Evolutionary conservation across 2,797 vertebrate species (phyloP).

Genomic region (Alfaro cultratus): DNA sequence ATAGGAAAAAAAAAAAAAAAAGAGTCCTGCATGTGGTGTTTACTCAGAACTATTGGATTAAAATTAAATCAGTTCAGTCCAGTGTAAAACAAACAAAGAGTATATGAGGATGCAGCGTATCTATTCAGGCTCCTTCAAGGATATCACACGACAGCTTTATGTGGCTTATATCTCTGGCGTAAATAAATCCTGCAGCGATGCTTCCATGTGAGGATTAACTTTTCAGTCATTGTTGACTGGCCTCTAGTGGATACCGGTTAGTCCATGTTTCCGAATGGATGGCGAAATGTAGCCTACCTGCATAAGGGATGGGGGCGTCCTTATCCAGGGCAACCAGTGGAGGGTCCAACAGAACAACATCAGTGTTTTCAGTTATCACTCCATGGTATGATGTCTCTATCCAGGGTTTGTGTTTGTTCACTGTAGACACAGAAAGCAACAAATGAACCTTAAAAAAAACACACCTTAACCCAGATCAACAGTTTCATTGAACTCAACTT

Average conservation of each 20-base stretch:
- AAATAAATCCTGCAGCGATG: constrained; percentile 32
- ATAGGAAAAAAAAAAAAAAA: constrained; percentile 45
- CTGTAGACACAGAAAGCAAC: constrained; percentile 70
- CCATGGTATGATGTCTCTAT: constrained; percentile 97
- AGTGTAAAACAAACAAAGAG: constrained; percentile 18
- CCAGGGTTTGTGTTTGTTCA: constrained; percentile 99
- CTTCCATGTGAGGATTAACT: constrained; percentile 43
- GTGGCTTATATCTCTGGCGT: constrained; percentile 34
- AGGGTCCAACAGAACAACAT: constrained; percentile 92
- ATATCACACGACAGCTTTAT: constrained; percentile 50
- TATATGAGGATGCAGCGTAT: constrained; percentile 32
- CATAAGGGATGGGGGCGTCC: constrained; percentile 93
- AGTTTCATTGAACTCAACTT: background rate
- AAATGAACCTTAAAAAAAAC: constrained; percentile 2
- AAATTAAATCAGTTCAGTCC: constrained; percentile 27
- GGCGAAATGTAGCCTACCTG: constrained; percentile 82
- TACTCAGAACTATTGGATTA: constrained; percentile 57
- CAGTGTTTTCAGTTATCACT: constrained; percentile 95
- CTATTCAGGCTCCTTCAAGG: constrained; percentile 33
- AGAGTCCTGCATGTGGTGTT: constrained; percentile 39
- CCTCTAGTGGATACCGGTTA: constrained; percentile 14
- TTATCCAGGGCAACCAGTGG: constrained; percentile 97
- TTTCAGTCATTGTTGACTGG: constrained; percentile 29
- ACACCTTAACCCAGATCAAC: background rate
- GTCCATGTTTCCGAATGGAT: constrained; percentile 2